These are phyloP conservation scores for Cyprinodon tularosa DNA, from an alignment of 2,113 vertebrate genomes.

Conservation along the genomic window DNA sequence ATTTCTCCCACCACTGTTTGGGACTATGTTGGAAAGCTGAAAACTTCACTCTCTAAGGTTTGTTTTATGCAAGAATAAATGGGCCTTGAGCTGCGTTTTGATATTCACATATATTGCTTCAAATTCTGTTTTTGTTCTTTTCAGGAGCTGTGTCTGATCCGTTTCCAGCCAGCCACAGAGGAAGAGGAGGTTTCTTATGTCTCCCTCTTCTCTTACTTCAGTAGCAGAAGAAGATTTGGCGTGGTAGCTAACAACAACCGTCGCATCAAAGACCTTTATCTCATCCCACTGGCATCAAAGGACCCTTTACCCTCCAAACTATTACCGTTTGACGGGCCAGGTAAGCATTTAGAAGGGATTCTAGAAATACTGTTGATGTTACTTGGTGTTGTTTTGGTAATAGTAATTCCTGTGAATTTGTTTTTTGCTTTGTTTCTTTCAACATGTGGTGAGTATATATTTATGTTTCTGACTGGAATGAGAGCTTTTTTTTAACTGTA, in stretches of 20 bases:
- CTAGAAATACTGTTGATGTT: neutral
- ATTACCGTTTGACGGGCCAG: conserved; percentile 98
- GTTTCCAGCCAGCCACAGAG: conserved; percentile 97
- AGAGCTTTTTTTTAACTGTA: conserved; percentile 62
- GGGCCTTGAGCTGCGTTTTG: neutral
- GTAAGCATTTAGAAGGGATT: conserved; percentile 83
- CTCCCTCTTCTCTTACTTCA: conserved; percentile 98
- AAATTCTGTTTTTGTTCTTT: conserved; percentile 16
- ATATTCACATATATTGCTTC: neutral
- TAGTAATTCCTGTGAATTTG: neutral
- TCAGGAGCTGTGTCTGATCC: conserved; percentile 96
- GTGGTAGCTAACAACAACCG: conserved; percentile 98
- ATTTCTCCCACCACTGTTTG: conserved; percentile 95
- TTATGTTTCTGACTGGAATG: conserved; percentile 33
- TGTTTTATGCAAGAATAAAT: conserved; percentile 7
- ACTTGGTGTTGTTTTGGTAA: conserved; percentile 6
- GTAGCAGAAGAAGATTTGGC: conserved; percentile 94
- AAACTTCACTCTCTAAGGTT: conserved; percentile 97
- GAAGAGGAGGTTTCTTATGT: conserved; percentile 98
- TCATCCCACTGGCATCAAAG: conserved; percentile 94
- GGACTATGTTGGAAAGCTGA: conserved; percentile 98
- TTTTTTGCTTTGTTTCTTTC: neutral
- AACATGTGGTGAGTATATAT: conserved; percentile 47
- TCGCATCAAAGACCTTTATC: conserved; percentile 98
- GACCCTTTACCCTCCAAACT: conserved; percentile 96